Percentiles rank a stretch among this genome's conserved stretches.
Evolutionary conservation across 1,140 invertebrate genomes (phyloP).

Genomic region (Drosophila tristis): DNA sequence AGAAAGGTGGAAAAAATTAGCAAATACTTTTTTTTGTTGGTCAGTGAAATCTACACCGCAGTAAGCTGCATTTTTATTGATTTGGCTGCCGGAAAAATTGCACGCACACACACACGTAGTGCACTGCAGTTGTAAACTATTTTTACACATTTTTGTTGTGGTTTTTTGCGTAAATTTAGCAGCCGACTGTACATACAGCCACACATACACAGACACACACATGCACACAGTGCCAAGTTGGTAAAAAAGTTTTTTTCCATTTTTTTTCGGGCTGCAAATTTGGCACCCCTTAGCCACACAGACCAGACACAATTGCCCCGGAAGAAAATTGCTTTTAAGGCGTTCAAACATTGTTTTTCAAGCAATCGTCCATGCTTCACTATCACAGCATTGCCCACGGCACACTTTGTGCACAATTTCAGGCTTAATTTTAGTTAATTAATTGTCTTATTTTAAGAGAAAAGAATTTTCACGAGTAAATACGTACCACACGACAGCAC

Average conservation of each 20-base stretch:
- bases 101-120: slow-evolving; percentile 37
- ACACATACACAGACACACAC: slow-evolving; percentile 18
- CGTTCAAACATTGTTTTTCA: slow-evolving; percentile 26
- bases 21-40: slow-evolving; percentile 7
- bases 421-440: slow-evolving; percentile 61
- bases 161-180: slow-evolving; percentile 64
- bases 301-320: slow-evolving; percentile 28
- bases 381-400: slow-evolving; percentile 26
- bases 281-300: slow-evolving; percentile 50
- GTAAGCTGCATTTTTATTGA: slow-evolving; percentile 74
- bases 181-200: slow-evolving; percentile 64
- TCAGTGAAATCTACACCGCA: slow-evolving; percentile 71
- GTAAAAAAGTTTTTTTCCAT: slow-evolving; percentile 56
- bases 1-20: slow-evolving; percentile 41
- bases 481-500: slow-evolving; percentile 80
- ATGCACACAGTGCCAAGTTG: slow-evolving; percentile 51
- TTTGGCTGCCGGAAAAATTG: slow-evolving; percentile 68
- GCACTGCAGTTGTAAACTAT: slow-evolving; percentile 69
- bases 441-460: slow-evolving; percentile 57
- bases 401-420: slow-evolving; percentile 59
- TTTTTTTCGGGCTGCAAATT: slow-evolving; percentile 72
- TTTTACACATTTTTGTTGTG: slow-evolving; percentile 76
- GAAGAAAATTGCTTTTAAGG: slow-evolving; percentile 44
- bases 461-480: slow-evolving; percentile 71
- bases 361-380: slow-evolving; percentile 31